Conservation (phyloP, 1,140 invertebrate genomes). For the Camponotus floridanus region DNA sequence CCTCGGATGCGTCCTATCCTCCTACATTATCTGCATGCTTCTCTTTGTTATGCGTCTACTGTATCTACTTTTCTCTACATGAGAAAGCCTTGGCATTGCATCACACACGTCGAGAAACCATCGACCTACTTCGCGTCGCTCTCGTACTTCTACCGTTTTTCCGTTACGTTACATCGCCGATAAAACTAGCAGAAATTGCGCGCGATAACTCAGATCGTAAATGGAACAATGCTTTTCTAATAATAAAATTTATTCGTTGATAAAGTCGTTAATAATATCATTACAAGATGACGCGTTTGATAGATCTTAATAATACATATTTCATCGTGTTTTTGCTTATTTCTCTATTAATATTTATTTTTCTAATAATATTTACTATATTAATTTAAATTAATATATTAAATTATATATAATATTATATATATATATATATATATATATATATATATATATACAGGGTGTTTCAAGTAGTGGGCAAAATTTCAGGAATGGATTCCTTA, state of each 20-base stretch:
- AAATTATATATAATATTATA: too few relatives aligned
- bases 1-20: not conserved
- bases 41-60: not conserved
- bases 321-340: not conserved
- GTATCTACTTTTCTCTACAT: not conserved
- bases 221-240: constrained; percentile 22
- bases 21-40: constrained; percentile 8
- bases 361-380: too few relatives aligned
- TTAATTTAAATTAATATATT: too few relatives aligned
- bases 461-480: too few relatives aligned
- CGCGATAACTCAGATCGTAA: not conserved
- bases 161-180: constrained; percentile 40
- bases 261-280: not conserved
- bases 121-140: constrained; percentile 51
- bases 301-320: not conserved
- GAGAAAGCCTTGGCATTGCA: constrained; percentile 51
- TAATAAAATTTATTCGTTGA: constrained; percentile 16
- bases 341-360: not conserved
- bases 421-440: too few relatives aligned
- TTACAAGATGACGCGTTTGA: not conserved
- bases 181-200: constrained; percentile 22
- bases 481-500: too few relatives aligned
- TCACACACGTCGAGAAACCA: constrained; percentile 27
- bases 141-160: constrained; percentile 32
- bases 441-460: too few relatives aligned